Conservation (phyloP, 2,113 vertebrate genomes). For the Tonatia bakeri region DNA sequence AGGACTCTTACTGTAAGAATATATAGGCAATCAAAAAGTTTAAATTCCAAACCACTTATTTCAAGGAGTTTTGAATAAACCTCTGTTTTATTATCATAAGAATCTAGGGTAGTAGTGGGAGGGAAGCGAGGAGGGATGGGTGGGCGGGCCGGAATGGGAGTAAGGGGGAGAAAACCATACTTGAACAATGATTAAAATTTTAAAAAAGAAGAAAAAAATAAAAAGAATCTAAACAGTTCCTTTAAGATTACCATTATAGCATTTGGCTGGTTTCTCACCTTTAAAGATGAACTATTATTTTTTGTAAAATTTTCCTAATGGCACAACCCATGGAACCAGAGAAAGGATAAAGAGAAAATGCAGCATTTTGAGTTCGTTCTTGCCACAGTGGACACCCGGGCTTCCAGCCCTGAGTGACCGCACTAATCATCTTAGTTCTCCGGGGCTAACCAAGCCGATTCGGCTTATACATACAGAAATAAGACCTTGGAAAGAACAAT, state of each 20-base stretch:
- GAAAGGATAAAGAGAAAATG: background rate
- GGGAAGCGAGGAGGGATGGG: no score
- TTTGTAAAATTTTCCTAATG: background rate
- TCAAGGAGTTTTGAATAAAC: constrained; percentile 6
- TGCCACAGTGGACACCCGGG: background rate
- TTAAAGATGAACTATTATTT: background rate
- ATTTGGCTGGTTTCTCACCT: background rate
- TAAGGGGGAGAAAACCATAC: no score
- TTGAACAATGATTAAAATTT: no score
- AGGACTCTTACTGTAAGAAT: background rate
- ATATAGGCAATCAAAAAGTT: background rate
- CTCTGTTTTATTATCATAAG: background rate
- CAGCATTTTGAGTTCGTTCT: background rate
- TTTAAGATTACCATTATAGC: background rate
- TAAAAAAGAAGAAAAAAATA: no score
- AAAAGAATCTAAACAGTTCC: background rate
- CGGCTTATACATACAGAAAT: background rate
- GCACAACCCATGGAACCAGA: background rate
- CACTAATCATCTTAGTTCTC: background rate
- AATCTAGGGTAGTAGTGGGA: no score
- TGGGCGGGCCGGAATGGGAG: no score
- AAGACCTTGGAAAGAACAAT: background rate
- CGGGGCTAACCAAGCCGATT: background rate
- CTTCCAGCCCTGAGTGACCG: background rate
- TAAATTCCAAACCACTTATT: background rate